phyloP scores from a whole-genome alignment of 2,113 vertebrate genomes.

The Ceratotherium simum region DNA sequence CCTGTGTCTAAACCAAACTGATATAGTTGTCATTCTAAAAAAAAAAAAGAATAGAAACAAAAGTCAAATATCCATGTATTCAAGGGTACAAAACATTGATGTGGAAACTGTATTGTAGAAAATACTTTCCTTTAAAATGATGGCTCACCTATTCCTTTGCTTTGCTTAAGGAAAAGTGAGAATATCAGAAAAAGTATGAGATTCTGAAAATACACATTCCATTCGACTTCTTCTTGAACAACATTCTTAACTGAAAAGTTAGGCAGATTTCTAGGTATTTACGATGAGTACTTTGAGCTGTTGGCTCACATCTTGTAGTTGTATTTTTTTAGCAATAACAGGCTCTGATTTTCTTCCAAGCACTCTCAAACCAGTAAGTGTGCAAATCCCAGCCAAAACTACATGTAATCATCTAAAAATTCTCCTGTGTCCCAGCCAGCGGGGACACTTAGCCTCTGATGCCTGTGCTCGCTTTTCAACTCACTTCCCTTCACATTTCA shows the following conservation, averaged over 20 bases:
- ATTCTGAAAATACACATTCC: background rate
- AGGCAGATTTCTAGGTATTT: background rate
- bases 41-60: background rate
- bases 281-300: background rate
- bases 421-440: background rate
- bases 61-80: background rate
- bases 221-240: background rate
- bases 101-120: background rate
- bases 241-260: background rate
- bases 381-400: background rate
- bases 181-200: background rate
- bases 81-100: background rate
- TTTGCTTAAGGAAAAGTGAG: background rate
- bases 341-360: background rate
- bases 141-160: background rate
- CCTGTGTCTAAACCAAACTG: background rate
- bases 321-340: background rate
- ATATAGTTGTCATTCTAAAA: background rate
- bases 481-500: background rate
- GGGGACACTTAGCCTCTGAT: background rate
- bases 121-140: background rate
- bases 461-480: background rate
- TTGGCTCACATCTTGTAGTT: background rate
- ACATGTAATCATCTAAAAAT: background rate
- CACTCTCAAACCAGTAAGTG: background rate